Percentiles rank a stretch among this genome's conserved stretches.
Evolutionary conservation across 1,140 invertebrate species (phyloP).

Genomic region (Rhopalosiphum padi): DNA sequence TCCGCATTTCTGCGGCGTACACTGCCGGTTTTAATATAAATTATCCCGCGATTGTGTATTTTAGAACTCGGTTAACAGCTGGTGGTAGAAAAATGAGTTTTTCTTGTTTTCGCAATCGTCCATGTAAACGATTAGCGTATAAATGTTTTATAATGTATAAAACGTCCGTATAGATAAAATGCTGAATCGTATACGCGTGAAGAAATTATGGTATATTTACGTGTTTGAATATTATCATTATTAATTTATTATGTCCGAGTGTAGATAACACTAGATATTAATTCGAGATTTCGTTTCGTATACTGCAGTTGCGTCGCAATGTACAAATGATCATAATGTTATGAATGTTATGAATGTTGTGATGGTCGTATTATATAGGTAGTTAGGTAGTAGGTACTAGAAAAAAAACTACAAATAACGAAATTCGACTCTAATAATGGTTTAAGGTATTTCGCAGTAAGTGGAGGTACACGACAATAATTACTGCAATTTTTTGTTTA

Average conservation of each 20-base stretch:
- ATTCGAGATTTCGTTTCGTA: too few relatives aligned
- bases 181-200: neutral
- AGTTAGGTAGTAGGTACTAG: too few relatives aligned
- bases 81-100: neutral
- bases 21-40: neutral
- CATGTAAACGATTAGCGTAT: neutral
- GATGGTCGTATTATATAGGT: too few relatives aligned
- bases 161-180: neutral
- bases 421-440: neutral
- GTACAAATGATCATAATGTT: too few relatives aligned
- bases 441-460: neutral
- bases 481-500: neutral
- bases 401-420: neutral
- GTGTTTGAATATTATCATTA: neutral
- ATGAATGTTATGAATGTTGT: too few relatives aligned
- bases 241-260: too few relatives aligned
- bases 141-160: neutral
- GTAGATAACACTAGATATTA: too few relatives aligned
- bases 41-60: neutral
- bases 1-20: neutral
- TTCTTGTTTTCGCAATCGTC: neutral
- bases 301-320: too few relatives aligned
- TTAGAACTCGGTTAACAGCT: neutral
- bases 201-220: neutral
- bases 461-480: neutral